Percentiles rank a stretch among this genome's conserved stretches.
These are phyloP conservation scores for Serrognathus titanus DNA, from an alignment of 2,888 invertebrate species.

Conservation along the genomic window DNA sequence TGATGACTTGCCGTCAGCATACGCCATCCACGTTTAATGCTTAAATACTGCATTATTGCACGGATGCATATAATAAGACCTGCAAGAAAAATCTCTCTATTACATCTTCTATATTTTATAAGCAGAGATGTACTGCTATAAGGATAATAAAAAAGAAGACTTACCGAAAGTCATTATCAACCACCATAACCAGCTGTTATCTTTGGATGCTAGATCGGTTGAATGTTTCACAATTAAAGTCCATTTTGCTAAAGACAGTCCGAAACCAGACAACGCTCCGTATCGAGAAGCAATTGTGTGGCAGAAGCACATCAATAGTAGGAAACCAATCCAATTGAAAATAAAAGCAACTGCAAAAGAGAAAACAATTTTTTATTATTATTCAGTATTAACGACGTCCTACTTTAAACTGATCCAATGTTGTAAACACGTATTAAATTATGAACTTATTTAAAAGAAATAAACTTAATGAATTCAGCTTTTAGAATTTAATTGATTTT, in stretches of 20 bases:
- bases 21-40: slow-evolving; percentile 86
- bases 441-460: too few species aligned
- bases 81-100: slow-evolving; percentile 44
- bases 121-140: neutral
- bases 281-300: slow-evolving; percentile 92
- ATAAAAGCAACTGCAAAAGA: slow-evolving; percentile 75
- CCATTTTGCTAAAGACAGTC: slow-evolving; percentile 91
- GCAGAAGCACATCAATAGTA: slow-evolving; percentile 89
- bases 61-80: slow-evolving; percentile 83
- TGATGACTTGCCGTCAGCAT: slow-evolving; percentile 81
- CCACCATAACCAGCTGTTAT: slow-evolving; percentile 92
- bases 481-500: too few species aligned
- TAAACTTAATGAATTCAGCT: too few species aligned
- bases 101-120: neutral
- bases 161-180: slow-evolving; percentile 86
- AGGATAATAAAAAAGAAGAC: slow-evolving; percentile 27
- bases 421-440: too few species aligned
- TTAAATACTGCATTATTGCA: slow-evolving; percentile 82
- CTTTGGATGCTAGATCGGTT: slow-evolving; percentile 80
- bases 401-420: too few species aligned
- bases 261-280: slow-evolving; percentile 89
- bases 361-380: neutral
- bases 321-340: slow-evolving; percentile 94
- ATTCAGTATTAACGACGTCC: too few species aligned
- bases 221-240: slow-evolving; percentile 90